Conservation (phyloP, 1,140 invertebrate species). For the Nilaparvata lugens region DNA sequence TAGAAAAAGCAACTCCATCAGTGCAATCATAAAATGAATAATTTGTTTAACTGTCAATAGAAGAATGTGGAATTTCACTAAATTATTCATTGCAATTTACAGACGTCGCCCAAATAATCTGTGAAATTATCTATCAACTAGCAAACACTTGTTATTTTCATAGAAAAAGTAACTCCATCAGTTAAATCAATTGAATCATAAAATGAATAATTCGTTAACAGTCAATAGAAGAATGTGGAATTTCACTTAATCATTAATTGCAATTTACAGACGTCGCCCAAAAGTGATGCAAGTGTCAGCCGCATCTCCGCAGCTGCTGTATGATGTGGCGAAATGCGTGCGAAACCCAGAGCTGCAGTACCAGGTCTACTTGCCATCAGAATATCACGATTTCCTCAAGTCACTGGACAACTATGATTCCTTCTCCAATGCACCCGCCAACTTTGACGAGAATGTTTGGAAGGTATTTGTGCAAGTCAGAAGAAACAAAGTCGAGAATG, state of each 20-base stretch:
- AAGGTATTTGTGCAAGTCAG: not conserved
- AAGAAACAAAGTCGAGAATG: not conserved
- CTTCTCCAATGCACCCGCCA: not conserved
- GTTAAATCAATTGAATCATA: too few relatives aligned
- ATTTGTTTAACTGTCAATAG: too few relatives aligned
- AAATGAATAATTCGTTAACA: too few relatives aligned
- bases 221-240: too few relatives aligned
- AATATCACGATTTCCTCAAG: not conserved
- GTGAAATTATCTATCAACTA: too few relatives aligned
- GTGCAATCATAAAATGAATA: too few relatives aligned
- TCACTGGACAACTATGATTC: not conserved
- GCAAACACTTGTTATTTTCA: too few relatives aligned
- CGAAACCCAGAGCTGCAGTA: not conserved
- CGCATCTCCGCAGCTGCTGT: not conserved
- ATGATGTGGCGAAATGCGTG: not conserved
- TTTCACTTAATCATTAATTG: too few relatives aligned
- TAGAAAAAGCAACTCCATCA: too few relatives aligned
- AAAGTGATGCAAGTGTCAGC: not conserved
- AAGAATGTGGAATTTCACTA: too few relatives aligned
- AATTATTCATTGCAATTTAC: not conserved
- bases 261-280: not conserved
- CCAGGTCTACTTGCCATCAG: not conserved
- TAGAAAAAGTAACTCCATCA: too few relatives aligned
- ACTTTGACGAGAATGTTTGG: not conserved
- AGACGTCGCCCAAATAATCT: too few relatives aligned